A percentile compares a stretch with the other conserved stretches of the same genome.
These are phyloP conservation scores for Tribolium madens DNA, from an alignment of 1,140 invertebrate genomes.

Conservation along the genomic window DNA sequence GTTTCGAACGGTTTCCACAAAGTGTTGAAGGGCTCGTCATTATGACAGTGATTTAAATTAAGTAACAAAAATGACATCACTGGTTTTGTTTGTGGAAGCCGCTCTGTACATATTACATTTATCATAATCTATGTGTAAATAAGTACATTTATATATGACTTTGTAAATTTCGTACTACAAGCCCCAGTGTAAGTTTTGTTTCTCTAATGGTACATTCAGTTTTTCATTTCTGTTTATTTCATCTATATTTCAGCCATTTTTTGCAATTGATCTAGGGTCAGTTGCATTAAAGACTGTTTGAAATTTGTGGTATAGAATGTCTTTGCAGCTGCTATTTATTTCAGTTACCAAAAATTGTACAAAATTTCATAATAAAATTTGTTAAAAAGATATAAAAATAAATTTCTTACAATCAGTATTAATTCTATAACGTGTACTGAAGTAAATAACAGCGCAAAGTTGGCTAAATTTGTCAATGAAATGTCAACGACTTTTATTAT, in stretches of 20 bases:
- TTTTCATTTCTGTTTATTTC: constrained; percentile 51
- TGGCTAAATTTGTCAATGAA: constrained; percentile 61
- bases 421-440: constrained; percentile 51
- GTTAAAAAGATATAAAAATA: constrained; percentile 53
- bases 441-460: constrained; percentile 51
- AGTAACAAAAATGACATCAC: background rate
- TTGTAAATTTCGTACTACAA: constrained; percentile 57
- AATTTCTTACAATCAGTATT: constrained; percentile 61
- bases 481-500: constrained; percentile 61
- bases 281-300: constrained; percentile 20
- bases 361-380: constrained; percentile 62
- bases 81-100: constrained; percentile 2
- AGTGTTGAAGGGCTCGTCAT: background rate
- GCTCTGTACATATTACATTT: constrained; percentile 46
- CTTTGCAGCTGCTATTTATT: constrained; percentile 51
- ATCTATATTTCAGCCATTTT: constrained; percentile 45
- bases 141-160: constrained; percentile 53
- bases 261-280: constrained; percentile 36
- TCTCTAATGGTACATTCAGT: constrained; percentile 6
- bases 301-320: constrained; percentile 25
- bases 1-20: constrained; percentile 28
- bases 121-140: constrained; percentile 48
- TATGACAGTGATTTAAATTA: background rate
- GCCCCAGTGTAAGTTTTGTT: constrained; percentile 37
- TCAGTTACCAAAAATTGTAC: constrained; percentile 54